These are phyloP conservation scores for Myrmophylax atrothorax DNA, from an alignment of 2,113 vertebrate genomes.

Conservation along the genomic window DNA sequence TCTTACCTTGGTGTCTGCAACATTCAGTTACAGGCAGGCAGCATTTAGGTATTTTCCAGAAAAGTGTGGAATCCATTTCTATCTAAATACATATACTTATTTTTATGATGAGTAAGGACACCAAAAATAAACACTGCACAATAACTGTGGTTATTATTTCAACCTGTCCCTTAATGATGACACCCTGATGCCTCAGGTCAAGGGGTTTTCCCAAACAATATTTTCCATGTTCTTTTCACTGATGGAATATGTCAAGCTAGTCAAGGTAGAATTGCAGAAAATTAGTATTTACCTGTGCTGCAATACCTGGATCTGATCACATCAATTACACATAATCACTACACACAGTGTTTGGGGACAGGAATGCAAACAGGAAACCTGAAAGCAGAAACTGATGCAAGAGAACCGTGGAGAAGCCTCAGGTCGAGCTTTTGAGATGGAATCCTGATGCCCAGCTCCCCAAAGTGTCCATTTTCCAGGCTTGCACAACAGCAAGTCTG, in stretches of 20 bases:
- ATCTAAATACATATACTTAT: neutral
- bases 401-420: neutral
- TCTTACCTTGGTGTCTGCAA: neutral
- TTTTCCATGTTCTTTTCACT: neutral
- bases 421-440: neutral
- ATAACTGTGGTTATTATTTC: conserved; percentile 24
- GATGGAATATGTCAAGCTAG: conserved; percentile 5
- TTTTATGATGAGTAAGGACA: neutral
- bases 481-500: neutral
- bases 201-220: neutral
- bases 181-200: neutral
- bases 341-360: neutral
- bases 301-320: neutral
- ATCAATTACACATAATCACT: conserved; percentile 34
- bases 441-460: neutral
- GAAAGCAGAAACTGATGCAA: neutral
- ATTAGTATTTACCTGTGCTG: conserved; percentile 20
- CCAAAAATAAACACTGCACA: neutral
- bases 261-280: conserved; percentile 3
- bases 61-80: neutral
- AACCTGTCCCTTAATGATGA: neutral
- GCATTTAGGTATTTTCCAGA: neutral
- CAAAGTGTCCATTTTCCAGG: neutral
- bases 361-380: neutral
- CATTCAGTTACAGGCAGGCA: neutral